phyloP scores from a whole-genome alignment of 2,113 vertebrate species.

The Aldabrachelys gigantea region DNA sequence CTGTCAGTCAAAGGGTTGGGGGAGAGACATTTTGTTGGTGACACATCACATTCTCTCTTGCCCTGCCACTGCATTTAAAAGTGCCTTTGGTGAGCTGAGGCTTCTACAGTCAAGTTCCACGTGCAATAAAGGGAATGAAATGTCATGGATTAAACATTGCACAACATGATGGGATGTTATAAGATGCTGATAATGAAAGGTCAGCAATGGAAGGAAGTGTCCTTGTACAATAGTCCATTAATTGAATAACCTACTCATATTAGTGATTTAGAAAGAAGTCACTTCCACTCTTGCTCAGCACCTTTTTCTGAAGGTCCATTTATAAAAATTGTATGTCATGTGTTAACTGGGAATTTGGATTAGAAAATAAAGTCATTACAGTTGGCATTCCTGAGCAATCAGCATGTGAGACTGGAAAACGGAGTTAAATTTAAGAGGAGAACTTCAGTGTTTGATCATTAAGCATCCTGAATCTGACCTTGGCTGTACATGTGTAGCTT shows the following conservation, averaged over 20 bases:
- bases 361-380: not conserved
- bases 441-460: not conserved
- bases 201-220: not conserved
- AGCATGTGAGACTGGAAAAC: not conserved
- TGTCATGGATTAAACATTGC: constrained; percentile 35
- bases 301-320: not conserved
- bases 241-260: constrained; percentile 26
- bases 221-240: constrained; percentile 8
- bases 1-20: constrained; percentile 9
- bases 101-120: not conserved
- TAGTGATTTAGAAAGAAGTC: constrained; percentile 26
- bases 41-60: not conserved
- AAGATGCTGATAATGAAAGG: not conserved
- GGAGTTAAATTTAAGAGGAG: not conserved
- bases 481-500: not conserved
- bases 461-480: not conserved
- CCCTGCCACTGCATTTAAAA: constrained; percentile 39
- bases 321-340: not conserved
- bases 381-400: not conserved
- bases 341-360: not conserved
- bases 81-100: not conserved
- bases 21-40: constrained; percentile 12
- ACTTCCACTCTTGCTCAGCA: constrained; percentile 17
- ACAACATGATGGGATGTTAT: not conserved
- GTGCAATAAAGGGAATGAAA: not conserved